Evolutionary conservation across 2,888 invertebrate genomes (phyloP).

Genomic region (Caenorhabditis sulstoni): DNA sequence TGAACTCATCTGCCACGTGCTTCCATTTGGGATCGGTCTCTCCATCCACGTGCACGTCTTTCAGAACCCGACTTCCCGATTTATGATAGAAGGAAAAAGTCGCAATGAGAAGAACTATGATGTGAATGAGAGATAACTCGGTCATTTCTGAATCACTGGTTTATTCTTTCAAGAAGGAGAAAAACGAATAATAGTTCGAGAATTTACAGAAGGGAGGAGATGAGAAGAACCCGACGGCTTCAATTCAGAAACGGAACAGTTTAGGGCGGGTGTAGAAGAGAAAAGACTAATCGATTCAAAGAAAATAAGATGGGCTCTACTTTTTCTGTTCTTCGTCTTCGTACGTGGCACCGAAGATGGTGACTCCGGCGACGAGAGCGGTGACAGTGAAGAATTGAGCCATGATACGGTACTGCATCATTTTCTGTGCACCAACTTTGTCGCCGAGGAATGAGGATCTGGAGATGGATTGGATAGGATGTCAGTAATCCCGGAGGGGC

Average conservation of each 20-base stretch:
- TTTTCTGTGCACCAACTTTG: slow-evolving; percentile 75
- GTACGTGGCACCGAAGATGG: slow-evolving; percentile 73
- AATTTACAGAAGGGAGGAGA: neutral
- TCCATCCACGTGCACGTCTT: slow-evolving; percentile 36
- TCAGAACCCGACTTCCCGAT: neutral
- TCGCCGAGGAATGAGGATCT: slow-evolving; percentile 75
- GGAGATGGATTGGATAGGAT: neutral
- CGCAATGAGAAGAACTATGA: neutral
- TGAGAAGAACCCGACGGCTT: slow-evolving; percentile 20
- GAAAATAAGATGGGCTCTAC: neutral
- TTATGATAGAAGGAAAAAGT: neutral
- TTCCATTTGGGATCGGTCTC: slow-evolving; percentile 22
- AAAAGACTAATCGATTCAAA: neutral
- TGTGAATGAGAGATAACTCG: neutral
- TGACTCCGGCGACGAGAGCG: slow-evolving; percentile 75
- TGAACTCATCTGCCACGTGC: slow-evolving; percentile 34
- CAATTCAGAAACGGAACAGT: slow-evolving; percentile 15
- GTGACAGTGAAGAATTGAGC: slow-evolving; percentile 79
- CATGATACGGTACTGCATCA: slow-evolving; percentile 79
- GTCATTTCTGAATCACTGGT: neutral
- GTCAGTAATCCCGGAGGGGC: neutral
- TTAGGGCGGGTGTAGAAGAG: neutral
- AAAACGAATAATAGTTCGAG: neutral
- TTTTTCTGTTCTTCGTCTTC: slow-evolving; percentile 60
- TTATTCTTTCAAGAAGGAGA: slow-evolving; percentile 4